Base-by-base conservation (phyloP, 2,797 vertebrate species). In the Tinamus major region DNA sequence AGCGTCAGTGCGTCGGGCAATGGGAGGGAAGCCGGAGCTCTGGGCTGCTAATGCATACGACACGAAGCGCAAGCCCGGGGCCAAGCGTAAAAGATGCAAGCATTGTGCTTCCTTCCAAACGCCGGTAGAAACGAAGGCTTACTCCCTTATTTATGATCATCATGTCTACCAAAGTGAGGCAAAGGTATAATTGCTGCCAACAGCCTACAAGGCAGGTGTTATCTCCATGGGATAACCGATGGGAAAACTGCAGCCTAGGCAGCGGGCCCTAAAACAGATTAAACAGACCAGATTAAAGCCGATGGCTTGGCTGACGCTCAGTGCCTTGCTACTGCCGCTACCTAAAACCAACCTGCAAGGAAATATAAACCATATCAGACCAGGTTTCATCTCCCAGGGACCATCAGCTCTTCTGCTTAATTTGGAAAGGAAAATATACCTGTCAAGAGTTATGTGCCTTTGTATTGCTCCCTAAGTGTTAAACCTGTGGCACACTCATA, bases 21-120 rank as follows among this genome's bases (percentile, higher is more conserved):
- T 0, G 0, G 17, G n/a, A 42, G 84, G 67, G 53, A 35, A 87
- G 62, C 46, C 31, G 29, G 13, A 72, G 85, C 67, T 64, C 49
- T 0, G 0, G 2, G 5, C 87, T 29, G 44, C 35, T 18, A 14
- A 13, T 0, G 2, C 1, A 6, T 51, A 10, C 0, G 1, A 58
- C 13, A 17, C 55, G 59, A 23, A 79, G 31, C 24, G 31, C 11
- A 2, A 21, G n/a, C 46, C 49, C 12, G 56, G 49, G 42, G 51
- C 21, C 53, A 18, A 26, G 51, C 26, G 15, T 13, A 24, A 12
- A 31, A 49, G 9, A 26, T 27, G 55, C 15, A 67, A 76, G 67
- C 67, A 74, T 86, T 70, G 86, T 89, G 55, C 26, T 37, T 58
- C 41, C 29, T 76, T 56, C 58, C 67, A 62, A 90, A 46, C 61